Percentiles rank a stretch among this genome's conserved stretches.
phyloP scores from a whole-genome alignment of 2,797 vertebrate species.

The Linurgus olivaceus region DNA sequence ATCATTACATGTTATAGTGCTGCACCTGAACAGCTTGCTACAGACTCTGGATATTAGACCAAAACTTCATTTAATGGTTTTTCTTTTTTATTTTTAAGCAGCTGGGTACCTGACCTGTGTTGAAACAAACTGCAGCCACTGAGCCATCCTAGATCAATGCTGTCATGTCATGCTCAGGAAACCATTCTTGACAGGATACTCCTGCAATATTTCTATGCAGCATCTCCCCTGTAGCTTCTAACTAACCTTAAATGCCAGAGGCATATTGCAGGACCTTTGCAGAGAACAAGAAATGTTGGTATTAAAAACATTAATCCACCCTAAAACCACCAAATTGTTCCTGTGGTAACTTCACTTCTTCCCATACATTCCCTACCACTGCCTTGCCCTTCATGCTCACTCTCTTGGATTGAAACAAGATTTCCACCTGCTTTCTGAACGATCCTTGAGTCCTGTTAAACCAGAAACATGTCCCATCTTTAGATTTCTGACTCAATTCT shows the following conservation, averaged over 20 bases:
- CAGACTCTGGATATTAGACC: background rate
- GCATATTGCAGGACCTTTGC: background rate
- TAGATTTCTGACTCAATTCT: background rate
- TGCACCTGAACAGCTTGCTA: background rate
- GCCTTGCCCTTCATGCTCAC: background rate
- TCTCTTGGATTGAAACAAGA: rapidly evolving
- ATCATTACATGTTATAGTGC: background rate
- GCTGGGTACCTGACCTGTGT: background rate
- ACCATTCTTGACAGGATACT: background rate
- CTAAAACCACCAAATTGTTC: background rate
- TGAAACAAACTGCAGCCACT: background rate
- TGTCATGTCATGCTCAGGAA: background rate
- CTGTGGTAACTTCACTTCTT: background rate
- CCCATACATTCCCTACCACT: background rate
- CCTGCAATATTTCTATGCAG: background rate
- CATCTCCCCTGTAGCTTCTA: background rate
- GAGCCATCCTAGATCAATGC: background rate
- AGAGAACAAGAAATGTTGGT: background rate
- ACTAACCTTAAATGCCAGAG: background rate
- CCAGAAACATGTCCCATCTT: background rate
- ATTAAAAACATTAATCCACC: background rate
- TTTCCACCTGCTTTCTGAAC: background rate
- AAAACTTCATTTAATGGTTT: background rate
- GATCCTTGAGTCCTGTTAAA: background rate
- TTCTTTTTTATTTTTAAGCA: background rate